These are phyloP conservation scores for Drosophila antonietae DNA, from an alignment of 2,888 invertebrate genomes.

Conservation along the genomic window DNA sequence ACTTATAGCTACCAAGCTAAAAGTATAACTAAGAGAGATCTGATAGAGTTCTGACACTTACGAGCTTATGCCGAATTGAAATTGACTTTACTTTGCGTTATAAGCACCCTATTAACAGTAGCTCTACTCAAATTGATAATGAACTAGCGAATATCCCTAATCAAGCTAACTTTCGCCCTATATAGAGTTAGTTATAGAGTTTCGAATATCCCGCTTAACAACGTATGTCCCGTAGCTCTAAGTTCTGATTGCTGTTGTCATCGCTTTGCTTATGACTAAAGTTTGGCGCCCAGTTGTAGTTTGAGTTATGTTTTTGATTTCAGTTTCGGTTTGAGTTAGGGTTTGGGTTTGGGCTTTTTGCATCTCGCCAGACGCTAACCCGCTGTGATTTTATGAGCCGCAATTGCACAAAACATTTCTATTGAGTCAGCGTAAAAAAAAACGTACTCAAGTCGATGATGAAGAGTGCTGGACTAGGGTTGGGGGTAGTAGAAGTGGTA, in stretches of 20 bases:
- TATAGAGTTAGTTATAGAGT: constrained; percentile 22
- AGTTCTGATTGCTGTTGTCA: constrained; percentile 69
- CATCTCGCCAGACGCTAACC: constrained; percentile 76
- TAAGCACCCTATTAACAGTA: background rate
- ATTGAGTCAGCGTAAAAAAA: constrained; percentile 81
- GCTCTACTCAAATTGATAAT: background rate
- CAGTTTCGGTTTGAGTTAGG: constrained; percentile 12
- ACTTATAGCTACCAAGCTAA: no score
- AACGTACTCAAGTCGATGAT: constrained; percentile 33
- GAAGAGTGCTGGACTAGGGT: background rate
- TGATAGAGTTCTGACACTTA: background rate
- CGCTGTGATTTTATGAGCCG: constrained; percentile 84
- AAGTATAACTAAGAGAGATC: background rate
- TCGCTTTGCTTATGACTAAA: constrained; percentile 49
- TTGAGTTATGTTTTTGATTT: constrained; percentile 14
- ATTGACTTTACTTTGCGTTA: background rate
- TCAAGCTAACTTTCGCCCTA: constrained; percentile 35
- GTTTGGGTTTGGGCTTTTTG: constrained; percentile 19
- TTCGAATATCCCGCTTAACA: background rate
- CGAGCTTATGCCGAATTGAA: background rate
- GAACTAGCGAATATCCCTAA: no score
- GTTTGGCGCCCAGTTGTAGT: constrained; percentile 8
- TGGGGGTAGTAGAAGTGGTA: background rate
- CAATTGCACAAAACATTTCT: constrained; percentile 82
- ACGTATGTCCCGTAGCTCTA: constrained; percentile 37